Evolutionary conservation across 2,113 vertebrate species (phyloP).

Genomic region (Oncorhynchus gorbuscha): DNA sequence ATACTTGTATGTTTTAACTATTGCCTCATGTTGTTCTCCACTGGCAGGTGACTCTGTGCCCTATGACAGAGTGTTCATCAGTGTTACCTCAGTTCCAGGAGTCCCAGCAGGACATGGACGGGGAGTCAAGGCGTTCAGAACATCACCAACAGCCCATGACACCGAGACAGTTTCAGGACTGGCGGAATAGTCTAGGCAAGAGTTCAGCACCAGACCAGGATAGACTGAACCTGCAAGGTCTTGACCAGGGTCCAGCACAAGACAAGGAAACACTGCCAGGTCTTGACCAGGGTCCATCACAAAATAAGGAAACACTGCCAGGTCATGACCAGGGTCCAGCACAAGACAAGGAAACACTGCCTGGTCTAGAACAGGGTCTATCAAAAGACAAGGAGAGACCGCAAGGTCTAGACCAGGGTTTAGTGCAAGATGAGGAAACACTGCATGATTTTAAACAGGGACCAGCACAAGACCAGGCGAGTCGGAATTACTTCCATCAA

Average conservation of each 20-base stretch:
- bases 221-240: neutral
- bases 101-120: neutral
- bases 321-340: neutral
- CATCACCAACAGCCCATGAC: neutral
- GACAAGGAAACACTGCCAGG: neutral
- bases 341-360: neutral
- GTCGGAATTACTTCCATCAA: too few species aligned
- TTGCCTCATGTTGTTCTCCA: neutral
- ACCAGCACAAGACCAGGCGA: neutral
- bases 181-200: neutral
- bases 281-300: neutral
- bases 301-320: neutral
- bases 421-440: neutral
- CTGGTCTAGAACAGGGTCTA: neutral
- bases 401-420: neutral
- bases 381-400: neutral
- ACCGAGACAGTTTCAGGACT: neutral
- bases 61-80: neutral
- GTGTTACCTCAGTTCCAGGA: neutral
- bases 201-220: neutral
- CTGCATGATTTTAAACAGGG: neutral
- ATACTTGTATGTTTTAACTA: neutral
- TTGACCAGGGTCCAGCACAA: neutral
- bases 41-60: conserved; percentile 12
- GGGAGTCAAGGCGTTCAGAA: neutral